phyloP scores from a whole-genome alignment of 2,797 vertebrate species.

The Heterohyrax brucei region DNA sequence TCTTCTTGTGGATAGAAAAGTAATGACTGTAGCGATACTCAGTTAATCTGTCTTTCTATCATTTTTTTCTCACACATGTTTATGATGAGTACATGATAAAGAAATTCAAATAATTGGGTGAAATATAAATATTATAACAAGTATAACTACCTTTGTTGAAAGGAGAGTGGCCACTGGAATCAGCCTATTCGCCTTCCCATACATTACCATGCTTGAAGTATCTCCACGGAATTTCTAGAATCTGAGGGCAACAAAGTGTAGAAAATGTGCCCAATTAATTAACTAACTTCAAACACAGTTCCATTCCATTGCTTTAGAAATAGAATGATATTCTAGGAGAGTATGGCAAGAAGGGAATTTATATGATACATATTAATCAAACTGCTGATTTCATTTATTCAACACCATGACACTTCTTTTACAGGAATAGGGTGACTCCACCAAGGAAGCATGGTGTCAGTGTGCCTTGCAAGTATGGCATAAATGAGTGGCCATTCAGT shows the following conservation, averaged over 20 bases:
- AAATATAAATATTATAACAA: background rate
- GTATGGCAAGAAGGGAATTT: background rate
- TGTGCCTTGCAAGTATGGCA: background rate
- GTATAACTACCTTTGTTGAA: background rate
- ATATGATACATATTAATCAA: background rate
- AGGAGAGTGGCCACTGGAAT: background rate
- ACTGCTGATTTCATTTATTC: slow-evolving; percentile 2
- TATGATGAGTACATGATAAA: too few relatives aligned
- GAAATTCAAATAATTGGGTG: background rate
- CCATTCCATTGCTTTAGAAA: background rate
- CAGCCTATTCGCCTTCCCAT: background rate
- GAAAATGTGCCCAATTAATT: background rate
- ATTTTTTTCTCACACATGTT: too few relatives aligned
- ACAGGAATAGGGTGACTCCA: background rate
- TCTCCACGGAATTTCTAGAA: background rate
- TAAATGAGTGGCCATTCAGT: background rate
- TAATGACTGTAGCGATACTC: background rate
- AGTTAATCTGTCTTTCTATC: background rate
- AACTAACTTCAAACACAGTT: background rate
- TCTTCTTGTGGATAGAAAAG: background rate
- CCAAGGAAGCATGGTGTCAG: background rate
- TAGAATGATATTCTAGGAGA: background rate
- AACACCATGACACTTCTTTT: background rate
- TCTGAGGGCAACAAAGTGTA: background rate
- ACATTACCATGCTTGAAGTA: too few relatives aligned